phyloP scores from a whole-genome alignment of 2,888 invertebrate species.

The Apomyelois bistriatella region DNA sequence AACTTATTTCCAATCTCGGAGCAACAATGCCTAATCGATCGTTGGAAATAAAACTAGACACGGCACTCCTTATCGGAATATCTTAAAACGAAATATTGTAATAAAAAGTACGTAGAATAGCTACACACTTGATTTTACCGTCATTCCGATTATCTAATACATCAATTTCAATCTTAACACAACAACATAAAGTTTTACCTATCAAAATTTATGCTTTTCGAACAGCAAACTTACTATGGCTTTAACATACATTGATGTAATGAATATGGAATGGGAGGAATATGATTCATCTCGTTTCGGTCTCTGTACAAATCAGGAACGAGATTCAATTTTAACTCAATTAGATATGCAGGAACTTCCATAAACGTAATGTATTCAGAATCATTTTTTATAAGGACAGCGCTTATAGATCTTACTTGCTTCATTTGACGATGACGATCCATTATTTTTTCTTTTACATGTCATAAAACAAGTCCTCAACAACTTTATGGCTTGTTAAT shows the following conservation, averaged over 20 bases:
- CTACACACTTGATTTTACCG: slow-evolving; percentile 25
- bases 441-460: slow-evolving; percentile 29
- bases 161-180: slow-evolving; percentile 42
- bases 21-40: slow-evolving; percentile 59
- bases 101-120: slow-evolving; percentile 57
- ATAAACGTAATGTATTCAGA: slow-evolving; percentile 48
- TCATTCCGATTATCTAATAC: slow-evolving; percentile 27
- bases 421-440: slow-evolving; percentile 21
- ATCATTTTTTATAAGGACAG: slow-evolving; percentile 32
- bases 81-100: slow-evolving; percentile 63
- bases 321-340: slow-evolving; percentile 71
- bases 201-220: slow-evolving; percentile 27
- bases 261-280: slow-evolving; percentile 43
- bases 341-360: slow-evolving; percentile 59
- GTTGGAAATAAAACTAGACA: slow-evolving; percentile 57
- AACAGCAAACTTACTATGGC: slow-evolving; percentile 38
- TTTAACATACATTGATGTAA: slow-evolving; percentile 57
- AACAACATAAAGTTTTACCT: slow-evolving; percentile 39
- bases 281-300: slow-evolving; percentile 65
- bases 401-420: slow-evolving; percentile 19
- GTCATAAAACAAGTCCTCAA: slow-evolving; percentile 38
- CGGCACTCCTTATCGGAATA: slow-evolving; percentile 57
- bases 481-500: slow-evolving; percentile 46
- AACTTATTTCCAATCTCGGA: slow-evolving; percentile 51
- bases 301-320: slow-evolving; percentile 58